phyloP scores from a whole-genome alignment of 2,888 invertebrate genomes.

The Chrysodeixis includens region DNA sequence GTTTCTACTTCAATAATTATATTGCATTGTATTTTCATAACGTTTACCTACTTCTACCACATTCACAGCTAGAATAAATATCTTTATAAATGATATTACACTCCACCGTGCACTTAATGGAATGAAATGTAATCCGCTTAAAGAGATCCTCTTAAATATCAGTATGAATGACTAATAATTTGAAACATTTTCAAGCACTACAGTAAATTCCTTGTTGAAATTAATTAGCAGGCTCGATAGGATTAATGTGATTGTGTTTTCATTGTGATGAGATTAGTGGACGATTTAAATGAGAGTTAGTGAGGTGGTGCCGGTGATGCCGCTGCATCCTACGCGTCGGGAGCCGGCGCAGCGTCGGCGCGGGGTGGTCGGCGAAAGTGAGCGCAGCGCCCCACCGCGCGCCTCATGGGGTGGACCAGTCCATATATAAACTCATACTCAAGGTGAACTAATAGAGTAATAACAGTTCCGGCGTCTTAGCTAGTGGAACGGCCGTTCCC shows the following conservation, averaged over 20 bases:
- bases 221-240: background rate
- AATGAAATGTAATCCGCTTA: background rate
- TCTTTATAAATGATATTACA: no score
- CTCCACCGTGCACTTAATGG: background rate
- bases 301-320: background rate
- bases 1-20: no score
- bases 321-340: slow-evolving; percentile 59
- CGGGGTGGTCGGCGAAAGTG: slow-evolving; percentile 78
- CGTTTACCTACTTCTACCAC: no score
- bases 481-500: slow-evolving; percentile 79
- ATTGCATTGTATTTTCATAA: no score
- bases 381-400: slow-evolving; percentile 73
- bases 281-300: background rate
- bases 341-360: slow-evolving; percentile 24
- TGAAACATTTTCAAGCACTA: background rate
- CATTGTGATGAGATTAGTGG: background rate
- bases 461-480: slow-evolving; percentile 80
- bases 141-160: background rate
- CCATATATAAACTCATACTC: slow-evolving; percentile 77
- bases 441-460: slow-evolving; percentile 79
- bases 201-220: background rate
- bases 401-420: slow-evolving; percentile 73
- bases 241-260: background rate
- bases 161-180: background rate
- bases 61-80: background rate